A percentile compares a stretch with the other conserved stretches of the same genome.
Conservation (phyloP, 64 coral and sea anemone genomes). For the Pocillopora damicornis region DNA sequence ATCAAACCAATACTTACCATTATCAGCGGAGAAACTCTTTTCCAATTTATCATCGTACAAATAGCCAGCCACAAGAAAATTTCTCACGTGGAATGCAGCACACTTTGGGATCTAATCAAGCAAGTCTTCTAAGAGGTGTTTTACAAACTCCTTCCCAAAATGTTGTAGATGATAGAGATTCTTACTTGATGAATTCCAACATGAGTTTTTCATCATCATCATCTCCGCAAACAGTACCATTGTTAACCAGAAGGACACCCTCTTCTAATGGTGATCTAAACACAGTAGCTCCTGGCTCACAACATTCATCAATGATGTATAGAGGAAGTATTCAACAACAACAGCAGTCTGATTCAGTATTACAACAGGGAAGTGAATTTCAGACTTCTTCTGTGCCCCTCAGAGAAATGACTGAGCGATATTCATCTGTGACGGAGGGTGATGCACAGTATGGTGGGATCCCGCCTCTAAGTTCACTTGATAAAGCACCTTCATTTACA, state of each 20-base stretch:
- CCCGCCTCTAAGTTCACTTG: slow-evolving; percentile 67
- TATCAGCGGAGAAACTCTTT: slow-evolving; percentile 83
- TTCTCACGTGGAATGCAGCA: slow-evolving; percentile 57
- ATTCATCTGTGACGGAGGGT: slow-evolving; percentile 35
- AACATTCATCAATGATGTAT: slow-evolving; percentile 29
- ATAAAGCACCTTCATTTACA: slow-evolving; percentile 91
- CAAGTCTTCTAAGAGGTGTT: slow-evolving; percentile 33
- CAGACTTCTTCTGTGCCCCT: background rate
- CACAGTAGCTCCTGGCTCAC: background rate
- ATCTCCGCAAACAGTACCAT: slow-evolving; percentile 48
- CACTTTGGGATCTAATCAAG: slow-evolving; percentile 43
- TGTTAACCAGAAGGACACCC: slow-evolving; percentile 42
- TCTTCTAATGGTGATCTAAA: slow-evolving; percentile 27
- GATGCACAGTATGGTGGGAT: slow-evolving; percentile 67
- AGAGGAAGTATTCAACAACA: slow-evolving; percentile 1
- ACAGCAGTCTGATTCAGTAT: slow-evolving; percentile 12
- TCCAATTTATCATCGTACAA: slow-evolving; percentile 67
- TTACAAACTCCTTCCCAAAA: slow-evolving; percentile 36
- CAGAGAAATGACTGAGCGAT: slow-evolving; percentile 10
- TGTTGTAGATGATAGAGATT: slow-evolving; percentile 6
- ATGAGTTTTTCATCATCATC: slow-evolving; percentile 4
- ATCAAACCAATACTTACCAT: slow-evolving; percentile 37
- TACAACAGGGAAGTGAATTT: slow-evolving; percentile 27
- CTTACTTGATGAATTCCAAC: slow-evolving; percentile 11
- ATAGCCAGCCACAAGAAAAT: slow-evolving; percentile 53